phyloP scores from a whole-genome alignment of 2,888 invertebrate genomes.

The Druceiella hillmani region DNA sequence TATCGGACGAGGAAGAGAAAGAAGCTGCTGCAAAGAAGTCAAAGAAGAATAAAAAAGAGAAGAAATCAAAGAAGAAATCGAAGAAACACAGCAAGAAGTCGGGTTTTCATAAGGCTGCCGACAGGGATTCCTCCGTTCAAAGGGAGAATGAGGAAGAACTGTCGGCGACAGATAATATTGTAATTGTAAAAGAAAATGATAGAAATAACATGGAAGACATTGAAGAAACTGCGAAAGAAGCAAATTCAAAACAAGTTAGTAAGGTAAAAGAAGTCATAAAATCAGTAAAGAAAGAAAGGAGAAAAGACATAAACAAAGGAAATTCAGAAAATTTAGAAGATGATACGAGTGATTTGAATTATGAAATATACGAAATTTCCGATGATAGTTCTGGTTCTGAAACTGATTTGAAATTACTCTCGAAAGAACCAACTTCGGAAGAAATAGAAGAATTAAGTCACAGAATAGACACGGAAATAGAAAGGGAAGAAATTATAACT shows the following conservation, averaged over 20 bases:
- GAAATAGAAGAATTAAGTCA: conserved; percentile 46
- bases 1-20: conserved; percentile 40
- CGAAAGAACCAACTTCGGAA: conserved; percentile 42
- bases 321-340: background rate
- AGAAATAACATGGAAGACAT: conserved; percentile 9
- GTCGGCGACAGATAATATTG: background rate
- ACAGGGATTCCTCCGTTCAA: conserved; percentile 35
- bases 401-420: conserved; percentile 34
- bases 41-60: conserved; percentile 33
- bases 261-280: background rate
- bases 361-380: conserved; percentile 39
- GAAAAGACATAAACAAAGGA: conserved; percentile 4
- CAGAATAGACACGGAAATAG: conserved; percentile 40
- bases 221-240: conserved; percentile 5
- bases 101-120: conserved; percentile 37
- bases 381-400: conserved; percentile 41
- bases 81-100: conserved; percentile 31
- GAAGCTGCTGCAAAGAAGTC: conserved; percentile 17
- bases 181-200: conserved; percentile 1
- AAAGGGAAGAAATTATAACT: conserved; percentile 33
- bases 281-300: conserved; percentile 7
- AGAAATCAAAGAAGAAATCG: conserved; percentile 41
- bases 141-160: conserved; percentile 22
- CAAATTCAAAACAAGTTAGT: conserved; percentile 8
- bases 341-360: conserved; percentile 11